Percentiles rank a stretch among this genome's conserved stretches.
Evolutionary conservation across 2,797 vertebrate genomes (phyloP).

Genomic region (Helicolenus hilgendorfi): DNA sequence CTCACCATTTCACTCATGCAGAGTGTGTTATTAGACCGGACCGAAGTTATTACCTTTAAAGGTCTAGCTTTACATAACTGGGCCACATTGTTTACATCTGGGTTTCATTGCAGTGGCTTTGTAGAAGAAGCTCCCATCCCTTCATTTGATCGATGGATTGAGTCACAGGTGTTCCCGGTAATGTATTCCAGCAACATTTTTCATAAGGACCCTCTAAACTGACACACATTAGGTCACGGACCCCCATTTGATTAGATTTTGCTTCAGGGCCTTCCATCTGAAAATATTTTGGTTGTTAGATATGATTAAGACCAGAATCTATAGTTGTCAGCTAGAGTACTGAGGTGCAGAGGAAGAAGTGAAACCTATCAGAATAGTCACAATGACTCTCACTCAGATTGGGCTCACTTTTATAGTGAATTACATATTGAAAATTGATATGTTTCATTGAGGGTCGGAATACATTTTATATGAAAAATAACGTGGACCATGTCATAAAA

Average conservation of each 20-base stretch:
- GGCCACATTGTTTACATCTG: slow-evolving; percentile 21
- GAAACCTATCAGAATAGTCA: too few species aligned
- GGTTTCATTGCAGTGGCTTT: slow-evolving; percentile 23
- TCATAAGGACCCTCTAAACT: too few species aligned
- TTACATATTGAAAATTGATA: not conserved
- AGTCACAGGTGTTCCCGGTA: not conserved
- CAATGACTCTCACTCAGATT: too few species aligned
- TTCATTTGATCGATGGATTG: slow-evolving; percentile 9
- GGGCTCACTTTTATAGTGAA: too few species aligned
- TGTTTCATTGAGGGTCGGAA: not conserved
- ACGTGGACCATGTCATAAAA: not conserved
- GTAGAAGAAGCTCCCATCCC: slow-evolving; percentile 14
- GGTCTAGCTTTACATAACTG: not conserved
- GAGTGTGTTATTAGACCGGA: not conserved
- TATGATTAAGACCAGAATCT: too few species aligned
- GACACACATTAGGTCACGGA: too few species aligned
- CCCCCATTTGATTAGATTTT: too few species aligned
- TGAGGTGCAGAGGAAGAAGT: too few species aligned
- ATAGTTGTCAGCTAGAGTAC: too few species aligned
- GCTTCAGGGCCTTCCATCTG: too few species aligned
- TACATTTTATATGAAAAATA: not conserved
- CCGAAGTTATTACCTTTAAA: slow-evolving; percentile 3
- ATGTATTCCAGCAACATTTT: too few species aligned
- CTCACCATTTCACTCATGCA: not conserved
- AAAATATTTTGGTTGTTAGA: too few species aligned